Percentiles rank a stretch among this genome's conserved stretches.
Conservation (phyloP, 2,113 vertebrate species). For the Larimichthys polyactis region DNA sequence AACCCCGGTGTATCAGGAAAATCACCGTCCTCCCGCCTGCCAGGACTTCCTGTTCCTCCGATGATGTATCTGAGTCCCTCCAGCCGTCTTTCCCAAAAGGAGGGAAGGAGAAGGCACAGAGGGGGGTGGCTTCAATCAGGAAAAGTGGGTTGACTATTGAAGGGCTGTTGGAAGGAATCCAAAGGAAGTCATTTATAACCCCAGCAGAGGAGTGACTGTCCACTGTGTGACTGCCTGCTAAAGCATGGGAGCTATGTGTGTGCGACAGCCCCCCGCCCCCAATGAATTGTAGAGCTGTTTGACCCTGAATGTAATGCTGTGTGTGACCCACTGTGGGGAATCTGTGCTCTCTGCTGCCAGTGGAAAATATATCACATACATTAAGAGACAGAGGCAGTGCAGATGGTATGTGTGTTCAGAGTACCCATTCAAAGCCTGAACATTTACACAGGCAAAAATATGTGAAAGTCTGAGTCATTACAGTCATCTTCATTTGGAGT, state of each 20-base stretch:
- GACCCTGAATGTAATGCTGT: slow-evolving; percentile 69
- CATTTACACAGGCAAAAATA: slow-evolving; percentile 36
- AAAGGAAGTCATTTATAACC: slow-evolving; percentile 82
- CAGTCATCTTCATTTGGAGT: slow-evolving; percentile 5
- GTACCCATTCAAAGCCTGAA: slow-evolving; percentile 24
- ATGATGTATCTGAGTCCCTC: slow-evolving; percentile 13
- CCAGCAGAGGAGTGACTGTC: slow-evolving; percentile 64
- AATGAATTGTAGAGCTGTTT: slow-evolving; percentile 61
- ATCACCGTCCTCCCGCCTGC: slow-evolving; percentile 5
- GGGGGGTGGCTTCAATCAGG: slow-evolving; percentile 15
- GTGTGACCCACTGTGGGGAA: slow-evolving; percentile 68
- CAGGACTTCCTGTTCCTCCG: slow-evolving; percentile 29
- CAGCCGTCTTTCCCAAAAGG: slow-evolving; percentile 37
- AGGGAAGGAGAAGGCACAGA: slow-evolving; percentile 35
- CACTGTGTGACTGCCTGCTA: slow-evolving; percentile 61
- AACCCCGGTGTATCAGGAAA: slow-evolving; percentile 12
- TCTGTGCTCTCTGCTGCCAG: slow-evolving; percentile 56
- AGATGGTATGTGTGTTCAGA: slow-evolving; percentile 39
- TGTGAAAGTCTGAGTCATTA: neutral
- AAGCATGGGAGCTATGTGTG: slow-evolving; percentile 74
- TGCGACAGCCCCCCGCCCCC: slow-evolving; percentile 50
- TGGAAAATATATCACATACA: slow-evolving; percentile 53
- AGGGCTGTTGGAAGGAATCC: slow-evolving; percentile 58
- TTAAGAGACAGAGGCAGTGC: slow-evolving; percentile 21
- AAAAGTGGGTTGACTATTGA: slow-evolving; percentile 61